These are phyloP conservation scores for Taenioides sp. DNA, from an alignment of 2,797 vertebrate species.

Conservation along the genomic window DNA sequence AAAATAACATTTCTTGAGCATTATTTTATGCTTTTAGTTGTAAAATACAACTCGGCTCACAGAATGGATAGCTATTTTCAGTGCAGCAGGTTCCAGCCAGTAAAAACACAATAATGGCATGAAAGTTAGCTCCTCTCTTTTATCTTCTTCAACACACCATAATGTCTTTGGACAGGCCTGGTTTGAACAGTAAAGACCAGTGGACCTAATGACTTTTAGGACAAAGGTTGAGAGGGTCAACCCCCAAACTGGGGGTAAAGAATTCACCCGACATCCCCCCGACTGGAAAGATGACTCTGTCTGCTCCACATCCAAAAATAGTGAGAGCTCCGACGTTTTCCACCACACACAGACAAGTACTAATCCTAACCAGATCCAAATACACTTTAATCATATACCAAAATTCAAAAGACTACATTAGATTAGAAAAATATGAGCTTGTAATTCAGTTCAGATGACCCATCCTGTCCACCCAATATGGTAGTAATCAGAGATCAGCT, in stretches of 20 bases:
- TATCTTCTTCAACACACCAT: constrained; percentile 39
- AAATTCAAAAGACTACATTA: constrained; percentile 9
- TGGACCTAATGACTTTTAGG: constrained; percentile 65
- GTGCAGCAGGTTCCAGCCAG: constrained; percentile 28
- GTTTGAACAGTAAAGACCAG: constrained; percentile 45
- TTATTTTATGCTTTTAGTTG: neutral
- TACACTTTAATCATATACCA: constrained; percentile 16
- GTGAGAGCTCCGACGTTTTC: constrained; percentile 55
- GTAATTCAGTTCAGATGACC: constrained; percentile 13
- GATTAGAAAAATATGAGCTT: constrained; percentile 1
- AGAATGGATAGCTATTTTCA: neutral
- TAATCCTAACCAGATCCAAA: constrained; percentile 42
- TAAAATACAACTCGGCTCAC: neutral
- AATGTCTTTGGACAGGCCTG: constrained; percentile 45
- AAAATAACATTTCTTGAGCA: neutral
- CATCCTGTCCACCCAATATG: constrained; percentile 12
- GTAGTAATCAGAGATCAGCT: constrained; percentile 27
- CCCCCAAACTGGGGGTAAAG: constrained; percentile 65
- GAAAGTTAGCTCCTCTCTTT: constrained; percentile 36
- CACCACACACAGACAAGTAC: constrained; percentile 47
- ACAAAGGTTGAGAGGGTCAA: constrained; percentile 65
- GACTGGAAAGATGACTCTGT: constrained; percentile 74
- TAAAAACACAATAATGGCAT: constrained; percentile 33
- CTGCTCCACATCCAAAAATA: constrained; percentile 70
- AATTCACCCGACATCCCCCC: constrained; percentile 68